phyloP scores from a whole-genome alignment of 1,140 invertebrate genomes.

The Drosophila ercepeae region DNA sequence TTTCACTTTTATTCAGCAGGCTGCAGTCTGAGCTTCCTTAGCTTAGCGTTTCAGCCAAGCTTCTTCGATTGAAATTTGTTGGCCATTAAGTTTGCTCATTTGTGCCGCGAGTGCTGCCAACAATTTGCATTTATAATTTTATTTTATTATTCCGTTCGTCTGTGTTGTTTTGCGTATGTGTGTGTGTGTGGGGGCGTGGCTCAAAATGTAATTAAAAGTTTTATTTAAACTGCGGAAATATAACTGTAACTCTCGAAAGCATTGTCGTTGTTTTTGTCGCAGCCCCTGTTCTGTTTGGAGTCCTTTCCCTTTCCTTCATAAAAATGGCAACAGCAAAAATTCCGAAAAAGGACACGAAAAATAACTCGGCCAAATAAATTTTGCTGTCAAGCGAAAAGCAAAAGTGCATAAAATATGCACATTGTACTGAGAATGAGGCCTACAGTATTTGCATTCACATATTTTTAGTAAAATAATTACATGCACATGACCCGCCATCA shows the following conservation, averaged over 20 bases:
- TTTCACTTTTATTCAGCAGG: conserved; percentile 53
- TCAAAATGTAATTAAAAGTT: conserved; percentile 74
- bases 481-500: conserved; percentile 67
- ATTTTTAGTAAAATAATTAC: conserved; percentile 78
- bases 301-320: conserved; percentile 1
- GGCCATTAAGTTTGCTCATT: conserved; percentile 71
- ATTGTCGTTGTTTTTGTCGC: conserved; percentile 30
- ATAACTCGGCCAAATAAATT: conserved; percentile 72
- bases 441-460: conserved; percentile 77
- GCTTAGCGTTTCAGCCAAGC: not conserved
- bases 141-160: conserved; percentile 23
- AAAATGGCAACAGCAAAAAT: conserved; percentile 1
- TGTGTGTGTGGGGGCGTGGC: conserved; percentile 39
- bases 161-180: conserved; percentile 1
- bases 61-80: conserved; percentile 75
- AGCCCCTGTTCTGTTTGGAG: conserved; percentile 9
- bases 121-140: conserved; percentile 77
- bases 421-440: conserved; percentile 50
- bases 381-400: conserved; percentile 72
- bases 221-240: conserved; percentile 64
- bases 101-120: conserved; percentile 45
- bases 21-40: not conserved
- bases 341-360: conserved; percentile 14
- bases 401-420: conserved; percentile 74
- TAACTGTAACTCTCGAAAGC: conserved; percentile 53